A percentile compares a stretch with the other conserved stretches of the same genome.
Conservation (phyloP, 1,140 invertebrate species). For the Chlorops oryzae region DNA sequence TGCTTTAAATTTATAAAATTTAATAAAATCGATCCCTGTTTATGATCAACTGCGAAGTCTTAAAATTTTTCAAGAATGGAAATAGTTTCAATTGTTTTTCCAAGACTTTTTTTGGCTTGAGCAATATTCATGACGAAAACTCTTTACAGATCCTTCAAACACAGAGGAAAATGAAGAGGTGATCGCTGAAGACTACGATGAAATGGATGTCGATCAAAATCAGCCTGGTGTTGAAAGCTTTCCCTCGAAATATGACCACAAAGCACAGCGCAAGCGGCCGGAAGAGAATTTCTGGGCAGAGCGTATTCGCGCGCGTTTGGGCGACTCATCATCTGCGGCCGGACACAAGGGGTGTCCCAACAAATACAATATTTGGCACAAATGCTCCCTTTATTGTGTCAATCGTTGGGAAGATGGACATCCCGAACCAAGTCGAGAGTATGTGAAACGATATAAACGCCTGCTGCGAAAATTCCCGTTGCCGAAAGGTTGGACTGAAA, state of each 20-base stretch:
- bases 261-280: constrained; percentile 29
- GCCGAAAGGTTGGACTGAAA: constrained; percentile 86
- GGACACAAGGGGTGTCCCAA: constrained; percentile 86
- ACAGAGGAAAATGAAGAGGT: constrained; percentile 61
- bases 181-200: constrained; percentile 82
- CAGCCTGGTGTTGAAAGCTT: constrained; percentile 14
- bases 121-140: no score
- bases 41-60: no score
- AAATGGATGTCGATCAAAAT: constrained; percentile 25
- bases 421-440: constrained; percentile 63
- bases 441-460: constrained; percentile 66
- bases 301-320: constrained; percentile 49
- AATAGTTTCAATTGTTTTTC: no score
- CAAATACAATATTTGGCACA: constrained; percentile 91
- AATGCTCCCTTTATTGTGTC: constrained; percentile 83
- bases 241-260: constrained; percentile 25
- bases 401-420: constrained; percentile 79
- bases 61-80: no score
- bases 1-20: no score
- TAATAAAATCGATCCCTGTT: no score
- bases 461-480: constrained; percentile 87
- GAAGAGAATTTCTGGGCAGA: constrained; percentile 51
- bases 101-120: no score
- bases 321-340: constrained; percentile 54
- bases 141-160: constrained; percentile 3